These are phyloP conservation scores for Recurvirostra avosetta DNA, from an alignment of 2,113 vertebrate species.

Conservation along the genomic window DNA sequence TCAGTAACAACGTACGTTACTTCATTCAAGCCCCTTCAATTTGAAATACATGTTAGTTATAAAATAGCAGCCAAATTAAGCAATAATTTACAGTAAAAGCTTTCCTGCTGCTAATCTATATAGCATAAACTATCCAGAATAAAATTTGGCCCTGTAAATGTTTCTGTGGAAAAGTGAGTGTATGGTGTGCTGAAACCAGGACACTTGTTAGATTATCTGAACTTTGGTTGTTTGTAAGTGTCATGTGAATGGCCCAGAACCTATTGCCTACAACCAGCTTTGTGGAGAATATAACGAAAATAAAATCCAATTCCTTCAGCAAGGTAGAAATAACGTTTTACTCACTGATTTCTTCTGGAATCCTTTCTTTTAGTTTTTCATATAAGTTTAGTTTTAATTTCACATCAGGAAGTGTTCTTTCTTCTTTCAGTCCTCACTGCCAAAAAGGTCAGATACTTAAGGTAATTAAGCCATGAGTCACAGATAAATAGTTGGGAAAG, in stretches of 20 bases:
- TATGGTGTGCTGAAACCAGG: neutral
- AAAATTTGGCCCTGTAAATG: neutral
- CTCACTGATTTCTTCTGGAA: neutral
- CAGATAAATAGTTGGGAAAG: neutral
- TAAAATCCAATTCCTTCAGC: neutral
- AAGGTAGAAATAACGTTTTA: neutral
- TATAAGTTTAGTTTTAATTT: neutral
- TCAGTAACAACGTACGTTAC: neutral
- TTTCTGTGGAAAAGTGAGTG: neutral
- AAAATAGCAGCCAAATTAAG: neutral
- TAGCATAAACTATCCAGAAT: neutral
- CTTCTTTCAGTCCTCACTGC: neutral
- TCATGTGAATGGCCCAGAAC: neutral
- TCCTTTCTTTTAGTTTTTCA: neutral
- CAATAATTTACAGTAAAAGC: neutral
- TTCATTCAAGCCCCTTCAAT: neutral
- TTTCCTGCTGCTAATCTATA: neutral
- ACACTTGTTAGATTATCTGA: neutral
- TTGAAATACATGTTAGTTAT: neutral
- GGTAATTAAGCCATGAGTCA: neutral
- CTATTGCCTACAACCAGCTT: neutral
- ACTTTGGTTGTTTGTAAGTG: neutral
- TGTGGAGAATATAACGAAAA: neutral
- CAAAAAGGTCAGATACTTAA: neutral
- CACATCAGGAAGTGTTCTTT: neutral